Conservation (phyloP, 2,888 invertebrate genomes). For the Epirrhoe alternata region DNA sequence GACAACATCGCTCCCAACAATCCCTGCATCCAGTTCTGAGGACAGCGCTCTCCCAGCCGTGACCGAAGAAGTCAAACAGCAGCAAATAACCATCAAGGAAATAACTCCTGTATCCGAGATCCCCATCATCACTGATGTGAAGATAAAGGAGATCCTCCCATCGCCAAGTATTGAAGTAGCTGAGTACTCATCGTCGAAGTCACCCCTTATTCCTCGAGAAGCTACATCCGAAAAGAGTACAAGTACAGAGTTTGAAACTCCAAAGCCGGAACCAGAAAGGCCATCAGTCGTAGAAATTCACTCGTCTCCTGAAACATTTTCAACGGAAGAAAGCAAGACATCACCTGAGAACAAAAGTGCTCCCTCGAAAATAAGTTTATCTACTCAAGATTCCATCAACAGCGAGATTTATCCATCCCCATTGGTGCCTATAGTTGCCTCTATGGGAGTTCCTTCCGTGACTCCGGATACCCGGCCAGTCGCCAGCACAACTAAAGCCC, state of each 20-base stretch:
- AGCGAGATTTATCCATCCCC: slow-evolving; percentile 65
- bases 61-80: slow-evolving; percentile 61
- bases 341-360: slow-evolving; percentile 53
- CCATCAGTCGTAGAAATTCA: slow-evolving; percentile 61
- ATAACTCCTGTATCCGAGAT: slow-evolving; percentile 84
- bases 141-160: slow-evolving; percentile 77
- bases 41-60: slow-evolving; percentile 49
- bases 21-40: slow-evolving; percentile 35
- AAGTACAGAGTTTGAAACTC: slow-evolving; percentile 46
- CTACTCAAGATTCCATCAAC: slow-evolving; percentile 69
- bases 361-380: slow-evolving; percentile 75
- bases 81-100: slow-evolving; percentile 85
- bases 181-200: slow-evolving; percentile 75
- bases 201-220: slow-evolving; percentile 75
- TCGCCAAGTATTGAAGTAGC: slow-evolving; percentile 69
- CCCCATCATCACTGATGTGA: slow-evolving; percentile 74
- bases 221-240: slow-evolving; percentile 68
- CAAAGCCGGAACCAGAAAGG: slow-evolving; percentile 60
- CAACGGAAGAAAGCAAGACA: slow-evolving; percentile 52
- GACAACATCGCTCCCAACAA: slow-evolving; percentile 56
- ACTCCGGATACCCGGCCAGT: slow-evolving; percentile 49
- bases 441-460: slow-evolving; percentile 58
- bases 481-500: slow-evolving; percentile 63
- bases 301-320: slow-evolving; percentile 47
- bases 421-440: slow-evolving; percentile 60